A percentile compares a stretch with the other conserved stretches of the same genome.
These are phyloP conservation scores for Apodemus speciosus DNA, from an alignment of 2,113 vertebrate genomes.

Conservation along the genomic window DNA sequence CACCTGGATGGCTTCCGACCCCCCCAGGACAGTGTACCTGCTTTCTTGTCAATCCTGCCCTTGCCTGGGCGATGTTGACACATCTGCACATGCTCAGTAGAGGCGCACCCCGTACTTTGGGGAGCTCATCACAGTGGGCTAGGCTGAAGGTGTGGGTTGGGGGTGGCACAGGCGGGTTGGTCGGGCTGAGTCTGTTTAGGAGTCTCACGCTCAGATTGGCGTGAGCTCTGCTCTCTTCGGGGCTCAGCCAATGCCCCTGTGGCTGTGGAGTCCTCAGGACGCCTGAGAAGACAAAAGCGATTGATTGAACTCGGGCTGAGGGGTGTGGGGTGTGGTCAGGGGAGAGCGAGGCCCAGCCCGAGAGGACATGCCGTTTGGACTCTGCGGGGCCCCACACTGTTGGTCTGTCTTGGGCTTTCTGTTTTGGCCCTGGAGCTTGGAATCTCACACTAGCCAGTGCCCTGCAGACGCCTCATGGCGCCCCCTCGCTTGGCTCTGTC, in stretches of 20 bases:
- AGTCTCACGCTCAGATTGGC: not conserved
- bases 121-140: not conserved
- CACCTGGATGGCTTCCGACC: not conserved
- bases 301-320: rapidly evolving
- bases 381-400: not conserved
- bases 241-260: not conserved
- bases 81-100: not conserved
- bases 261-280: not conserved
- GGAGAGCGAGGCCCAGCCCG: not conserved
- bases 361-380: not conserved
- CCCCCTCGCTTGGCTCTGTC: not conserved
- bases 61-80: not conserved
- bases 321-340: rapidly evolving
- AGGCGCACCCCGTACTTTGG: not conserved
- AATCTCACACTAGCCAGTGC: not conserved
- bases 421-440: not conserved
- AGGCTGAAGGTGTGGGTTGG: not conserved
- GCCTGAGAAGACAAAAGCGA: not conserved
- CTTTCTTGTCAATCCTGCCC: too few species aligned
- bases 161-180: not conserved
- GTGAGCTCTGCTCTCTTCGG: not conserved
- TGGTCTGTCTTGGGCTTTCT: not conserved
- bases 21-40: not conserved
- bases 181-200: not conserved
- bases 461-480: too few species aligned